Evolutionary conservation across 2,797 vertebrate genomes (phyloP).

Genomic region (Phrynocephalus guinanensis): DNA sequence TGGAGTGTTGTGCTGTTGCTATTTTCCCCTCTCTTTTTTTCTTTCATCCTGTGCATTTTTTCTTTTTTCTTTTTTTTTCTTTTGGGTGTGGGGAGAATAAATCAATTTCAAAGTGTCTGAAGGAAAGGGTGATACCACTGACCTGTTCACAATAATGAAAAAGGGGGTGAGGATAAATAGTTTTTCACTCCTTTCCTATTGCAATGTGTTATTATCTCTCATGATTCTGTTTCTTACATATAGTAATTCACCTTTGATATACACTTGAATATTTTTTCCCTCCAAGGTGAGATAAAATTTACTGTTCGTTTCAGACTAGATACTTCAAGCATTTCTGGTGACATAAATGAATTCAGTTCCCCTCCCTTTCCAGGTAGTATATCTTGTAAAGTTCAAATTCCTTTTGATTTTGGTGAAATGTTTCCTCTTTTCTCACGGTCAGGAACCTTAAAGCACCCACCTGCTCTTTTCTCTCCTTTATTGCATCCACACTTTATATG

Average conservation of each 20-base stretch:
- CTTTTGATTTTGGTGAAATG: conserved; percentile 52
- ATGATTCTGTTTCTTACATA: not conserved
- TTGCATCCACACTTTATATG: conserved; percentile 17
- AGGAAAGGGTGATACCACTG: not conserved
- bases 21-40: not conserved
- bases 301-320: conserved; percentile 11
- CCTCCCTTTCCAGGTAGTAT: not conserved
- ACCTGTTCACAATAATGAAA: not conserved
- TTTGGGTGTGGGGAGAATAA: not conserved
- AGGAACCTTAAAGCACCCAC: not conserved
- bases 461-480: not conserved
- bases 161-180: too few relatives aligned
- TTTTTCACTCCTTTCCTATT: not conserved
- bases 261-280: not conserved
- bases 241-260: not conserved
- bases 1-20: not conserved
- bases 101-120: not conserved
- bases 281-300: not conserved
- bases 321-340: conserved; percentile 14
- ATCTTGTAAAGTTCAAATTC: conserved; percentile 41
- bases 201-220: not conserved
- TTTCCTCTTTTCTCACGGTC: conserved; percentile 35
- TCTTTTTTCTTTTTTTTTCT: not conserved
- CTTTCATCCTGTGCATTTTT: not conserved
- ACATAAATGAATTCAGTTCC: conserved; percentile 33